Evolutionary conservation across 2,888 invertebrate genomes (phyloP), one percentile per base, ranked within the genome.

Genomic region (Macrophya alboannulata): DNA sequence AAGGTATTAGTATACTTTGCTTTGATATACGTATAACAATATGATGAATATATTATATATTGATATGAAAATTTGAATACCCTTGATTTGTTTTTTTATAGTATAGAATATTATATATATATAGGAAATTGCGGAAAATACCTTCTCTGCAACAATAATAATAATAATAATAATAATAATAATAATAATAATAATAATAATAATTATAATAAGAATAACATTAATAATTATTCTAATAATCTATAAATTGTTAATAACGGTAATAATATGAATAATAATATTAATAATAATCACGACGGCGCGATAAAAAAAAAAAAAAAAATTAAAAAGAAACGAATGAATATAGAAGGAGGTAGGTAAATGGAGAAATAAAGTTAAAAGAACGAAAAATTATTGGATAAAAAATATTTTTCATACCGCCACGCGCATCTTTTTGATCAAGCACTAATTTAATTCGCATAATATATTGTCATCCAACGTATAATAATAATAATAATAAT

Each of bases 401-500:
- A 40, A 62, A 62, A 71, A 71, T 71, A 71, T 71, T 71, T 71
- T 71, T 37, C 9, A 15, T 71, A 71, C 71, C 37, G 40, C 17
- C 31, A 71, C 21, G 65, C 25, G 65, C 65, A 65, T 65, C 31
- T 40, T 71, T 37, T 71, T 21, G n/a, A 62, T 48, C 62, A 62
- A 25, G 65, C 65, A 31, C 31, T 51, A 51, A 51, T 6, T 51
- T 51, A 51, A 51, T 31, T 65, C 31, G 25, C 31, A 65, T 65
- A 65, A 65, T 65, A 51, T 65, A 65, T 62, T 62, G 10, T 21
- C 25, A 62, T 62, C 31, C 68, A 68, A 8, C 31, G 68, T 71
- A 40, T 37, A 9, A 71, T 71, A 40, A 71, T 71, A 17, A 71
- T 71, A 40, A 40, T 40, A 71, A 71, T 17, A 25, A 37, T n/a